Percentiles rank a stretch among this genome's conserved stretches.
These are phyloP conservation scores for Xenentodon cancila DNA, from an alignment of 2,797 vertebrate genomes.

Conservation along the genomic window DNA sequence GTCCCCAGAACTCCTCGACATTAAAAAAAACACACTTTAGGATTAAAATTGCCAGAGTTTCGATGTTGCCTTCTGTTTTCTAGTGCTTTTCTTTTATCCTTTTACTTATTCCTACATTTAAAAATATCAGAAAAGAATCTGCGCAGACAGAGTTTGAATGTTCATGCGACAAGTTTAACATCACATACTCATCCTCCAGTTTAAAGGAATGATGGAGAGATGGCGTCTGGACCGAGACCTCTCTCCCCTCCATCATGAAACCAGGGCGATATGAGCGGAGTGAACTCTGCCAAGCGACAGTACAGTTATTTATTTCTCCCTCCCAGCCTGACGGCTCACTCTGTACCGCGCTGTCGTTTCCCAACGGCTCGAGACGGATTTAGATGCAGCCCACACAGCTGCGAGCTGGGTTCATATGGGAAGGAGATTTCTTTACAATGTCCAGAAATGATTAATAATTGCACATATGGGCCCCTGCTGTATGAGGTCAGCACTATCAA, in stretches of 20 bases:
- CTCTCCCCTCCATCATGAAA: constrained; percentile 31
- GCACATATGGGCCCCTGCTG: constrained; percentile 23
- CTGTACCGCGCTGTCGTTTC: constrained; percentile 30
- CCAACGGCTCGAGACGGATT: constrained; percentile 38
- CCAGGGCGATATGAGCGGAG: constrained; percentile 17
- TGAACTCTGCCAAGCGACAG: constrained; percentile 38
- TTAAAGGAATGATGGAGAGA: constrained; percentile 32
- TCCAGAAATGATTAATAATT: constrained; percentile 47
- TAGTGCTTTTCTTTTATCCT: no score
- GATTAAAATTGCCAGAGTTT: neutral
- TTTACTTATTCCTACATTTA: no score
- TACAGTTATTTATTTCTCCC: constrained; percentile 53
- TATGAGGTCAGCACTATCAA: constrained; percentile 6
- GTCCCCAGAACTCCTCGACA: neutral
- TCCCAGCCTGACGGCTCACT: constrained; percentile 53
- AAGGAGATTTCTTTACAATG: constrained; percentile 42
- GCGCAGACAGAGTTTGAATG: no score
- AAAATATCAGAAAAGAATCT: no score
- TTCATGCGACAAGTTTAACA: neutral
- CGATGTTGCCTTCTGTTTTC: no score
- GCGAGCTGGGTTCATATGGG: constrained; percentile 33
- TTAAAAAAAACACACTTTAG: neutral
- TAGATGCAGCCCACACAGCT: constrained; percentile 37
- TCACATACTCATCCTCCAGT: constrained; percentile 3
- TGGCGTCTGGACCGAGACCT: constrained; percentile 12